These are phyloP conservation scores for Holothuria leucospilota DNA, from an alignment of 53 echinoderm and acorn worm genomes.

Conservation along the genomic window DNA sequence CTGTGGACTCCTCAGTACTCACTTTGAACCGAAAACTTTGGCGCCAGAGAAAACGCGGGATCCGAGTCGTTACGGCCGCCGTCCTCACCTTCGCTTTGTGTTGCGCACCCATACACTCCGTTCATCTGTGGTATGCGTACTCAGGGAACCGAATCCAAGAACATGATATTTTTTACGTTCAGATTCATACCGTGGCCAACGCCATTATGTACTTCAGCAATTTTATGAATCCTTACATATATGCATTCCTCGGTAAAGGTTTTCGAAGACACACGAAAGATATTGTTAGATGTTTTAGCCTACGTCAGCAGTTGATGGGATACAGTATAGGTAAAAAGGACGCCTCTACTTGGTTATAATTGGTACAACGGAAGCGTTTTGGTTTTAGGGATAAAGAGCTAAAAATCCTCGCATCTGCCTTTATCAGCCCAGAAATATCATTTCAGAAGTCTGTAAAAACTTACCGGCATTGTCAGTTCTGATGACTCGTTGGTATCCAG, in stretches of 20 bases:
- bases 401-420: too few species aligned
- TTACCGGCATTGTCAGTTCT: too few species aligned
- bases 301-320: background rate
- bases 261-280: conserved; percentile 56
- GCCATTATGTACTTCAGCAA: conserved; percentile 60
- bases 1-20: background rate
- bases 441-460: too few species aligned
- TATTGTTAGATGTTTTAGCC: background rate
- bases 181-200: conserved; percentile 60
- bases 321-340: background rate
- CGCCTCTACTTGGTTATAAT: background rate
- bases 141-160: background rate
- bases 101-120: conserved; percentile 34
- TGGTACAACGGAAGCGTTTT: too few species aligned
- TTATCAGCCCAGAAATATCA: too few species aligned
- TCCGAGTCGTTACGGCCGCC: conserved; percentile 11
- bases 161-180: conserved; percentile 44
- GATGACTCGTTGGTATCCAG: too few species aligned
- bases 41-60: conserved; percentile 22
- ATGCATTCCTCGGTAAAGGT: conserved; percentile 62
- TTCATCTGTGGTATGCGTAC: conserved; percentile 43
- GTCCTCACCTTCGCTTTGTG: conserved; percentile 27
- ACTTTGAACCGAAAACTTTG: conserved; percentile 21
- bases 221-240: conserved; percentile 63
- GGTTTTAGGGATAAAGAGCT: too few species aligned